These are phyloP conservation scores for Dreissena rostriformis DNA, from an alignment of 1,140 invertebrate species.

Conservation along the genomic window DNA sequence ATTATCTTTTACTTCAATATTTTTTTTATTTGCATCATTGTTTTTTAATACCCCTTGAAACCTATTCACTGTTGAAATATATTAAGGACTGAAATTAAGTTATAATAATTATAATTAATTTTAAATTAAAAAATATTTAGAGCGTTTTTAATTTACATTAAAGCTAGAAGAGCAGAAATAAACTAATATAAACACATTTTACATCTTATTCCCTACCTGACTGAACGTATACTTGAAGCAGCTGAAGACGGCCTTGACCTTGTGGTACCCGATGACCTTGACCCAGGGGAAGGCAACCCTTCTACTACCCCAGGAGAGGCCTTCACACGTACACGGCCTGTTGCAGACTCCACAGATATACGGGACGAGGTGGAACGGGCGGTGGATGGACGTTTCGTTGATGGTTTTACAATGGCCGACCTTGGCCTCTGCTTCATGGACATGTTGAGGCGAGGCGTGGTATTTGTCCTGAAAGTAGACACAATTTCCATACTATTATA, in stretches of 20 bases:
- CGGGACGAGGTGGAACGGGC: constrained; percentile 42
- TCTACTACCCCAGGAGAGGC: background rate
- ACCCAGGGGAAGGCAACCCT: background rate
- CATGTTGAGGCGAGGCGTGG: background rate
- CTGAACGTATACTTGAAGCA: constrained; percentile 16
- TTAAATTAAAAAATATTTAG: too few relatives aligned
- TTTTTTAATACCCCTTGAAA: too few relatives aligned
- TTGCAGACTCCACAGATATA: constrained; percentile 33
- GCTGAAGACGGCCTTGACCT: constrained; percentile 44
- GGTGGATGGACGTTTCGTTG: constrained; percentile 44
- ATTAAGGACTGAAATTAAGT: too few relatives aligned
- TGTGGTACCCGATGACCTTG: constrained; percentile 18
- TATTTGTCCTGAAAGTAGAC: too few relatives aligned
- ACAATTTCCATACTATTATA: too few relatives aligned
- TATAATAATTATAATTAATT: too few relatives aligned
- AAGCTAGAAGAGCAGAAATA: too few relatives aligned
- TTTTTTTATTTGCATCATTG: too few relatives aligned
- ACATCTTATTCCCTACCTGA: background rate
- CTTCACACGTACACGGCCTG: constrained; percentile 30
- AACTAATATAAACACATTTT: too few relatives aligned
- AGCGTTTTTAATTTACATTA: too few relatives aligned
- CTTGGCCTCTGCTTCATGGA: constrained; percentile 24
- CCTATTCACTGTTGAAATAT: too few relatives aligned
- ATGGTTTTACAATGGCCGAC: constrained; percentile 21
- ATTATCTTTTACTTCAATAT: too few relatives aligned